Base-by-base conservation (phyloP, 2,113 vertebrate species). In the Argyrosomus japonicus region DNA sequence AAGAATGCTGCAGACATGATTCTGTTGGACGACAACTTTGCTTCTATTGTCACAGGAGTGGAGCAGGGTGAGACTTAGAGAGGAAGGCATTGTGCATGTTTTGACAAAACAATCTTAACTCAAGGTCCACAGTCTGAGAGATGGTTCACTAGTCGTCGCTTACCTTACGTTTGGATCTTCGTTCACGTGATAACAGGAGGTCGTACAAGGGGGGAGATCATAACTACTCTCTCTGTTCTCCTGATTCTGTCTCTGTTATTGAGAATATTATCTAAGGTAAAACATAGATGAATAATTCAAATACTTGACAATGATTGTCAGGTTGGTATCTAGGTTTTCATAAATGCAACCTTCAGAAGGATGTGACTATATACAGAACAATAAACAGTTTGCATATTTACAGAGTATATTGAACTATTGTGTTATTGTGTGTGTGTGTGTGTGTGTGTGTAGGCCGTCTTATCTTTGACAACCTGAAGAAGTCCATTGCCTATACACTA, bases 401-500 rank as follows among this genome's bases (percentile, higher is more conserved):
- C 47, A 43, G 14, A 29, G 12, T 18, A 36, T 51, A 62, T 7
- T 64, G 60, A 54, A 10, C 36, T 36, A 9, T 23, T 65, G 8
- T 36, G 36, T 75, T 75, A 32, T 32, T 62, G 25, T 53, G 21
- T 48, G 27, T 70, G 56, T 72, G 17, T 75, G 62, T 68, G 47
- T 82, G 9, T 76, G 21, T 70, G 10, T 29, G 18, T 65, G 27
- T 60, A 97, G 97, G 96, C 0, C 96, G 96, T 23, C 90, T 97
- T 63, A 97, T 97, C 77, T 97, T 97, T 10, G 96, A 97, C 89
- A 97, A 97, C 77, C 92, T 97, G 81, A 97, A 97, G 92, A 97
- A 97, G 79, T 97, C 96, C 50, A 97, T 97, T 1, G 96, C 96
- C 29, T 97, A 96, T 91, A 97, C 96, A 0, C 47, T 97, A 77